These are phyloP conservation scores for Brachypodius melanocephalos DNA, from an alignment of 2,113 vertebrate genomes.

Conservation along the genomic window DNA sequence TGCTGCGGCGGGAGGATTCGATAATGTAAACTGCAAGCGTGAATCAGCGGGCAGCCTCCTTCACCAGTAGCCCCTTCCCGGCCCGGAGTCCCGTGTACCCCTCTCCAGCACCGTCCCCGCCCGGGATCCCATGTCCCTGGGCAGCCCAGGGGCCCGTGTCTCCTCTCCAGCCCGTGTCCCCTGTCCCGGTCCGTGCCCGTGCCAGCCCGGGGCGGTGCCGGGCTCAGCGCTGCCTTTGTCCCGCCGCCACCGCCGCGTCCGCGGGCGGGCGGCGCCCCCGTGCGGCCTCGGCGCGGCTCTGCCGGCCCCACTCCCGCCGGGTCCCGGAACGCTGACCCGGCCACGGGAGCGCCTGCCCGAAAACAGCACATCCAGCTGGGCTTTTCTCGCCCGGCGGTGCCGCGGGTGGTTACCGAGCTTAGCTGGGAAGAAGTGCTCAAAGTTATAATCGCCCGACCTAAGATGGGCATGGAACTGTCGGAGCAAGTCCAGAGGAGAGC, in stretches of 20 bases:
- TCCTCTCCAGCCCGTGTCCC: neutral
- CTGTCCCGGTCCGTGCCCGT: neutral
- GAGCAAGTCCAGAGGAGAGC: neutral
- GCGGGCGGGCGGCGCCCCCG: conserved; percentile 76
- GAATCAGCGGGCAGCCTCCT: neutral
- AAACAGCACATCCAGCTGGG: fast-evolving
- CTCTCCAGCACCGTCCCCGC: too few species aligned
- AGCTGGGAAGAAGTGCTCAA: neutral
- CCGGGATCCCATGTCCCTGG: neutral
- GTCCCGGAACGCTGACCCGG: neutral
- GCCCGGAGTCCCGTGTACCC: neutral
- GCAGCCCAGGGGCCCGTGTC: neutral
- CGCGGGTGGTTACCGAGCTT: neutral
- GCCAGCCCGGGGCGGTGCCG: neutral
- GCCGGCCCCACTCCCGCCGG: neutral
- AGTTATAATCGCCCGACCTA: neutral
- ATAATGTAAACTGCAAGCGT: neutral
- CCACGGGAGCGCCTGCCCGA: neutral
- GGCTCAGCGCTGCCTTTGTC: neutral
- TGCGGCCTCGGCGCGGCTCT: conserved; percentile 40
- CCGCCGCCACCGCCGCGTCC: neutral
- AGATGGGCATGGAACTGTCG: neutral
- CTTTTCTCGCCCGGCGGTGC: neutral
- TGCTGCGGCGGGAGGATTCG: neutral
- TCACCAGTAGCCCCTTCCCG: neutral